Percentiles rank a stretch among this genome's conserved stretches.
These are phyloP conservation scores for Porites cylindrica DNA, from an alignment of 92 coral and sea anemone species.

Conservation along the genomic window DNA sequence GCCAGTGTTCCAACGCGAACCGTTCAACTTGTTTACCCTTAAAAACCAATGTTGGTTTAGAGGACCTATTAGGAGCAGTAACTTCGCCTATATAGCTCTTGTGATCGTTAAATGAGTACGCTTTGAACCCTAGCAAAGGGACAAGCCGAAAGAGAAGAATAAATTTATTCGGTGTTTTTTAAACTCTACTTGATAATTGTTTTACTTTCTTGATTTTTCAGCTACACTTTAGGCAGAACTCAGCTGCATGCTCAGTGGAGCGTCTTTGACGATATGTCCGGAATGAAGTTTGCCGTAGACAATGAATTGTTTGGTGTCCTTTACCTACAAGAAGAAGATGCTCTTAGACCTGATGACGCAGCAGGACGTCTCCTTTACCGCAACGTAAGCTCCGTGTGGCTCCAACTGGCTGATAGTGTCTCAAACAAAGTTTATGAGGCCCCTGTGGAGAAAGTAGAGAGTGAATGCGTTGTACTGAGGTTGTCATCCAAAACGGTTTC, in stretches of 20 bases:
- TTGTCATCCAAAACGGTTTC: conserved; percentile 63
- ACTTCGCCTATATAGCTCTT: too few species aligned
- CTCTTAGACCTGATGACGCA: conserved; percentile 75
- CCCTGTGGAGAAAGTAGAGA: conserved; percentile 68
- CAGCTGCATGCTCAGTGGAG: conserved; percentile 50
- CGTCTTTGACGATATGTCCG: conserved; percentile 39
- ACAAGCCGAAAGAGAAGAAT: too few species aligned
- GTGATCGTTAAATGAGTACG: too few species aligned
- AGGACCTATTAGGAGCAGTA: neutral
- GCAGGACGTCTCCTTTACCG: conserved; percentile 82
- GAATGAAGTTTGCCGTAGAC: conserved; percentile 34
- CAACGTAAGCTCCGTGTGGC: conserved; percentile 68
- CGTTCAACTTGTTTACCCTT: neutral
- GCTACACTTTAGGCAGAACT: conserved; percentile 35
- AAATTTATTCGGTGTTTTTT: too few species aligned
- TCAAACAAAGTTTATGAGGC: conserved; percentile 68
- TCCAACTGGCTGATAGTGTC: conserved; percentile 46
- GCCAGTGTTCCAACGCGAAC: too few species aligned
- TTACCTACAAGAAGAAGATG: conserved; percentile 55
- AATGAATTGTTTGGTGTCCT: conserved; percentile 74
- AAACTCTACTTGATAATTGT: too few species aligned
- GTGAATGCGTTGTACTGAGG: conserved; percentile 58
- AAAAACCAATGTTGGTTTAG: neutral
- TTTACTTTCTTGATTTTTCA: neutral
- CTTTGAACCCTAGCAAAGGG: too few species aligned